Base-by-base conservation (phyloP, 2,113 vertebrate species). In the Channa maculata region DNA sequence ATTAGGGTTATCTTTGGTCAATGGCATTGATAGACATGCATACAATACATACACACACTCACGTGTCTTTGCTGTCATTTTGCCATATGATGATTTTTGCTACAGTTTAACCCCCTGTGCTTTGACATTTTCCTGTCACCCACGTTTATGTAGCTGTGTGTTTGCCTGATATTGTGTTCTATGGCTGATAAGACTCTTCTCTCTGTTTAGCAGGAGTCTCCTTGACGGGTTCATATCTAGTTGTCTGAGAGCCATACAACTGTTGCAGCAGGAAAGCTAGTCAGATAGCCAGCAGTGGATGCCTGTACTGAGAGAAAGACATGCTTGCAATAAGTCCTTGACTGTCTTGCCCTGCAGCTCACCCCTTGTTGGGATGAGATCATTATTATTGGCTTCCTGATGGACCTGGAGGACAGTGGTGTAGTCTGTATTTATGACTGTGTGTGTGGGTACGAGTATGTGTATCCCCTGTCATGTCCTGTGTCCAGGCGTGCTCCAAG, bases 311-410 rank as follows among this genome's bases (percentile, higher is more conserved):
- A 57, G 52, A 53, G 43, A 57, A 43, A 71, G 64, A 24, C 63
- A 51, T 11, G 14, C 48, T 60, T 6, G 79, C 51, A 53, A 49
- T 69, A 71, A 84, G 91, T 86, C 88, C 89, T 91, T 92, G 89
- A 88, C 84, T 51, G 73, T 69, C 78, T 84, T 38, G 60, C 89
- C 89, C 84, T 62, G 7, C 45, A 65, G 86, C 65, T 64, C 64
- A 24, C 79, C 79, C 86, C 81, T 24, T 85, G 75, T 75, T 83
- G 75, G 80, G 84, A 88, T 92, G 90, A 92, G 92, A 91, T 93
- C 89, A 91, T 92, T 85, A 84, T 87, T 88, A 86, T 79, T 88
- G 84, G 86, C 84, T 74, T 69, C 82, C 65, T 89, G 84, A 88
- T 80, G 72, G 73, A 88, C 72, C 86, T 88, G 84, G 52, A 79